Base-by-base conservation (phyloP, 2,797 vertebrate genomes). In the Telmatherina bonti region DNA sequence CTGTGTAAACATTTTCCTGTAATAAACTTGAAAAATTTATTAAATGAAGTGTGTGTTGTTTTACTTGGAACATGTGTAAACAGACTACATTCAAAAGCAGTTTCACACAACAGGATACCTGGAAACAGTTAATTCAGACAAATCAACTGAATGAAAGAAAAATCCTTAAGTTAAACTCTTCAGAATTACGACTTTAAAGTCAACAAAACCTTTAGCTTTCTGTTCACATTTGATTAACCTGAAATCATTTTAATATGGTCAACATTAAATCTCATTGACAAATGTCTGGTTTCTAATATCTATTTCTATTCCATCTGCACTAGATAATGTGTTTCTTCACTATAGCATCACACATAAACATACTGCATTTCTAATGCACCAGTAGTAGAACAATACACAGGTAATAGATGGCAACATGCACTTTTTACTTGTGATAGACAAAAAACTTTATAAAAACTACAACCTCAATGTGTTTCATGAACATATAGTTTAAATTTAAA, bases 1-100 rank as follows among this genome's bases (percentile, higher is more conserved):
- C 74, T 86, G 89, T 93, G 89, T 92, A 88, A 91, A 89, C 84
- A 85, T 76, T 91, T 91, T 91, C 78, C 88, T 91, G 89, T 93
- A 93, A 88, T 94, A 93, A 93, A 94, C 81, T 77, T 83, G 3
- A 88, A 75, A 56, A 88, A 86, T 85, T 76, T 88, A 88, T 82
- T 85, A 65, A 82, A 79, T 67, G 67, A 76, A 43, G 65, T 78
- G 55, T 81, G 74, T 85, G 63, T 74, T 52, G 53, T 75, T 81
- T 85, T 72, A 77, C 33, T 78, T 72, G n/a, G 20, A 22, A 58
- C 22, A 56, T 75, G 7, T 57, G 30, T 57, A 54, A 57, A 55
- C 27, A 54, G n/a, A 60, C 4, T n/a, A 60, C 18, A 67, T 2
- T 26, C 22, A 67, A 31, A 36, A 58, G 26, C 30, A 26, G 18